Percentiles rank a stretch among this genome's conserved stretches.
phyloP scores from a whole-genome alignment of 2,113 vertebrate species.

The Sprattus sprattus region DNA sequence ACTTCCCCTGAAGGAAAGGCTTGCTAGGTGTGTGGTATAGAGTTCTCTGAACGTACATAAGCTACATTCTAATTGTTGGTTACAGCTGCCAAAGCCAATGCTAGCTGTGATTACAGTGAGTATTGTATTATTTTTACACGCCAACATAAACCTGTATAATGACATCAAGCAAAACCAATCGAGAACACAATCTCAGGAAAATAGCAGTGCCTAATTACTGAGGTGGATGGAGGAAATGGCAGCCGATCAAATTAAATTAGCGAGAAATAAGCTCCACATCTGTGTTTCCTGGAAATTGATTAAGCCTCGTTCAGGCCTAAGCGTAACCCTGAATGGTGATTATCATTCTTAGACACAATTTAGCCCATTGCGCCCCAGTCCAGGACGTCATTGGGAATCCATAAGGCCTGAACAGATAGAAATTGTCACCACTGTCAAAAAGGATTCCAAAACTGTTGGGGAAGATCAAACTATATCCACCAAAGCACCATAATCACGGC shows the following conservation, averaged over 20 bases:
- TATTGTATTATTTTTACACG: neutral
- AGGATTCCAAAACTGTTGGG: too few relatives aligned
- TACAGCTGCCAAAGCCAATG: slow-evolving; percentile 9
- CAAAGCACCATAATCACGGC: too few relatives aligned
- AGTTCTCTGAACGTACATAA: neutral
- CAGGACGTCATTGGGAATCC: neutral
- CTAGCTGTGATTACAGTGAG: slow-evolving; percentile 2
- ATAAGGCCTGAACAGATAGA: neutral
- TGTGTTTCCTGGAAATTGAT: slow-evolving; percentile 16
- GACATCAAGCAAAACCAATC: neutral
- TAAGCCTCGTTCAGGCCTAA: slow-evolving; percentile 2
- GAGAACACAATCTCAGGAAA: neutral
- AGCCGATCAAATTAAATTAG: neutral
- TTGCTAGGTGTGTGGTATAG: neutral
- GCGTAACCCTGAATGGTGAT: neutral
- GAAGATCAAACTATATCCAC: too few relatives aligned
- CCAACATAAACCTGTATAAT: neutral
- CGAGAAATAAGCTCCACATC: slow-evolving; percentile 2
- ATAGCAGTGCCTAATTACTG: neutral
- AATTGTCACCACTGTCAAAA: neutral
- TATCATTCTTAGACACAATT: slow-evolving; percentile 14
- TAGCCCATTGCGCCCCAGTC: neutral
- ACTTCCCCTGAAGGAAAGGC: neutral
- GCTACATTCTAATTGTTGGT: neutral
- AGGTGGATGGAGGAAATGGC: neutral